Base-by-base conservation (phyloP, 2,113 vertebrate genomes). In the Columba livia region DNA sequence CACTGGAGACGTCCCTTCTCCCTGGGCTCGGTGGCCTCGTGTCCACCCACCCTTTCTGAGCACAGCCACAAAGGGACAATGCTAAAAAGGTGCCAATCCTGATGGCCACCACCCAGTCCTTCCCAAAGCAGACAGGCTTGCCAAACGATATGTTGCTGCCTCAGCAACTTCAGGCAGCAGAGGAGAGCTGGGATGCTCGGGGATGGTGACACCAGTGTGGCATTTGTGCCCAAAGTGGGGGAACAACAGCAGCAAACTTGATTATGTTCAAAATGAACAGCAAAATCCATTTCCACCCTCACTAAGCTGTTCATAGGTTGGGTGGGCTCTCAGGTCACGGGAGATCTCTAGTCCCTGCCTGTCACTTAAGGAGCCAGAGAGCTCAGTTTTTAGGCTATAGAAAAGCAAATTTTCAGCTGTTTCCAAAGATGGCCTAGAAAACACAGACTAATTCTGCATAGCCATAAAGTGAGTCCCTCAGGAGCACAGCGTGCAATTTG, bases 371-470 rank as follows among this genome's bases (percentile, higher is more conserved):
- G 23, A 96, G 48, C 29, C 85, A 72, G 29, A 81, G 53, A 56
- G 54, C 62, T 91, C 62, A 50, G 90, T 75, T 90, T 96, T 96
- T 65, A 94, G 85, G 92, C 81, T 89, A 82, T 0, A 19, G n/a
- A 71, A 95, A 90, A 95, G 87, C 18, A 88, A 95, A 93, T 93
- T 85, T 88, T 75, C 54, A 80, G 56, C 34, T 2, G 0, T 81
- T 90, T 94, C 79, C 70, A 79, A 51, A 94, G 71, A 60, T 80
- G 95, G 81, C 94, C 94, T 94, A 94, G 88, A 96, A 95, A 97
- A 83, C 58, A 85, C 26, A 77, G 85, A 66, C 67, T 93, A 95
- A 95, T 91, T 91, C 88, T 86, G 74, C 78, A 66, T 9, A 92
- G 62, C 42, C 36, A 44, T 82, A 70, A 89, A 80, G 47, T 2